These are phyloP conservation scores for Ibycter americanus DNA, from an alignment of 2,797 vertebrate genomes.

Conservation along the genomic window DNA sequence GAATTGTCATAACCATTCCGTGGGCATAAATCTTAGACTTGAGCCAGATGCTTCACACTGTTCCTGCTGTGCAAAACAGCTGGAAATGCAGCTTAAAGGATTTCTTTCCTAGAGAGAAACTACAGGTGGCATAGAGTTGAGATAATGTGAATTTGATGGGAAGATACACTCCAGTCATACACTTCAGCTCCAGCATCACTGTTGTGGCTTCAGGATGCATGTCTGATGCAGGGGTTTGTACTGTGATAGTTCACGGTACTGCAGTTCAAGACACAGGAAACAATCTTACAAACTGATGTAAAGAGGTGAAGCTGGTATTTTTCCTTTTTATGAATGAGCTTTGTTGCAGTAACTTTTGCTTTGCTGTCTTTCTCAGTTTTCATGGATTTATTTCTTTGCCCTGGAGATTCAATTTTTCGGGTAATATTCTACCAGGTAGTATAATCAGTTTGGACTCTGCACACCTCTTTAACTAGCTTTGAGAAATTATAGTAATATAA, in stretches of 20 bases:
- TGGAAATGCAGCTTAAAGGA: constrained; percentile 9
- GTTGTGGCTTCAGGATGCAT: neutral
- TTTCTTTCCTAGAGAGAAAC: constrained; percentile 14
- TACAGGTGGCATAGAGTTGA: neutral
- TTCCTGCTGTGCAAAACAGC: constrained; percentile 36
- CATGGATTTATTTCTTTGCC: neutral
- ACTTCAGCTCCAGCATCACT: neutral
- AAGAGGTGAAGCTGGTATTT: neutral
- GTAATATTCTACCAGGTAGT: neutral
- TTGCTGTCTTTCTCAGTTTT: neutral
- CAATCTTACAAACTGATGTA: neutral
- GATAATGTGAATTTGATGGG: neutral
- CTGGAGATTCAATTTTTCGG: neutral
- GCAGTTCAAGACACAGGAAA: neutral
- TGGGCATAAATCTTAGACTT: constrained; percentile 3
- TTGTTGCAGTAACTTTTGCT: neutral
- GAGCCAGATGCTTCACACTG: neutral
- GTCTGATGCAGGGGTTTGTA: neutral
- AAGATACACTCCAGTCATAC: neutral
- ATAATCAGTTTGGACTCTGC: neutral
- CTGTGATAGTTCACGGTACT: neutral
- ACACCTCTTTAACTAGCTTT: neutral
- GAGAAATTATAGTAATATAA: neutral
- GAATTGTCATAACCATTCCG: neutral
- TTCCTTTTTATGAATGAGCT: neutral